A percentile compares a stretch with the other conserved stretches of the same genome.
Conservation (phyloP, 2,797 vertebrate genomes). For the Pangasius larnaudii region DNA sequence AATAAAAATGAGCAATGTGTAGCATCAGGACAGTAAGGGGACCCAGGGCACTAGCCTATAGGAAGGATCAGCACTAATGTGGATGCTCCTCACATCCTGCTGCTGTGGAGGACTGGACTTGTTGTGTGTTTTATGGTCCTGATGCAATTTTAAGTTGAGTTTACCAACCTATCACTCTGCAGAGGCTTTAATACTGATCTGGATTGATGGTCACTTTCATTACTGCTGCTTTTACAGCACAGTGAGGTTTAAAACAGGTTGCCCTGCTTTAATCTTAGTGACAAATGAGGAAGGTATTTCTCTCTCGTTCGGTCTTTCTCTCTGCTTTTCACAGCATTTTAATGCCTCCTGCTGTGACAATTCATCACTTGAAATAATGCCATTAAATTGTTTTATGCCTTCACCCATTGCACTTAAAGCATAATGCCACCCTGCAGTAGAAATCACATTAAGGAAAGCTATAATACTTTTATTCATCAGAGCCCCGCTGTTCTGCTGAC, state of each 20-base stretch:
- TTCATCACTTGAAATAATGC: constrained; percentile 12
- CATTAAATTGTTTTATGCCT: constrained; percentile 13
- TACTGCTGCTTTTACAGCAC: constrained; percentile 12
- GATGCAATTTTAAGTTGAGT: not conserved
- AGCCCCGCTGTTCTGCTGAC: not conserved
- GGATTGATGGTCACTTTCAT: not conserved
- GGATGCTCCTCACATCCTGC: not conserved
- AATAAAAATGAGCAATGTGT: not conserved
- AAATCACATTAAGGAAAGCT: constrained; percentile 30
- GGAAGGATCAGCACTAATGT: not conserved
- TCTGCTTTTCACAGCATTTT: not conserved
- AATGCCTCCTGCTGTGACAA: constrained; percentile 10
- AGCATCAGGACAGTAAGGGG: too few species aligned
- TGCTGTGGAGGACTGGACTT: not conserved
- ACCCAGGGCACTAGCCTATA: not conserved
- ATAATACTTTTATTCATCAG: constrained; percentile 18
- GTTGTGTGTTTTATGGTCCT: not conserved
- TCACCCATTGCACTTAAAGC: not conserved
- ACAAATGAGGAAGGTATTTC: not conserved
- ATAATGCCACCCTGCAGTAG: not conserved
- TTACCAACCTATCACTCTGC: not conserved
- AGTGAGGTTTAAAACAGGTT: not conserved
- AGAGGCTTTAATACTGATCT: not conserved
- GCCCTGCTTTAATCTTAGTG: not conserved
- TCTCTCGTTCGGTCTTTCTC: not conserved